Evolutionary conservation across 1,140 invertebrate genomes (phyloP).

Genomic region (Caerostris extrusa): DNA sequence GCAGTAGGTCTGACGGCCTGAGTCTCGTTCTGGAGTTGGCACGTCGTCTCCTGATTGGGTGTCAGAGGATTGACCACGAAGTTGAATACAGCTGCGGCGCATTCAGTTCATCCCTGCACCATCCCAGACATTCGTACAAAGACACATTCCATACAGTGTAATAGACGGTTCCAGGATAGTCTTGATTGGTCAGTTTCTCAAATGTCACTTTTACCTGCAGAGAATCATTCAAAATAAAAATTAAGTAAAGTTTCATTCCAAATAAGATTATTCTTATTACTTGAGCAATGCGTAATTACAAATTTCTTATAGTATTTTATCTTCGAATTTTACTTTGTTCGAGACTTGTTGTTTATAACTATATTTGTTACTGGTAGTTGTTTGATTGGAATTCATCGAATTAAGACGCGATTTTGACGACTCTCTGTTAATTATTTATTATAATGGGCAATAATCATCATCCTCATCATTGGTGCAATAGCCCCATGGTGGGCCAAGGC

Average conservation of each 20-base stretch:
- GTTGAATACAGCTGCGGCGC: slow-evolving; percentile 94
- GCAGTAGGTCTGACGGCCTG: slow-evolving; percentile 92
- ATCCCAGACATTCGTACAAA: slow-evolving; percentile 95
- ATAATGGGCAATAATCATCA: too few relatives aligned
- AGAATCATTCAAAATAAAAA: background rate
- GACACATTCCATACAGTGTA: slow-evolving; percentile 95
- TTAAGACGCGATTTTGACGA: too few relatives aligned
- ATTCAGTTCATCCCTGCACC: slow-evolving; percentile 95
- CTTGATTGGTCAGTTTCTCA: slow-evolving; percentile 95
- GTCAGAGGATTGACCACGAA: slow-evolving; percentile 95
- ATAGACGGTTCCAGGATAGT: slow-evolving; percentile 94
- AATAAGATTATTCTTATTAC: background rate
- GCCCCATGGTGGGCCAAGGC: too few relatives aligned
- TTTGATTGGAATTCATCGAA: too few relatives aligned
- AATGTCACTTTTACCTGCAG: slow-evolving; percentile 88
- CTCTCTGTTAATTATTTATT: too few relatives aligned
- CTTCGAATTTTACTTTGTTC: too few relatives aligned
- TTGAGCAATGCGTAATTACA: background rate
- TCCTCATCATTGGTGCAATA: too few relatives aligned
- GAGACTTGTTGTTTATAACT: too few relatives aligned
- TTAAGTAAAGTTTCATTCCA: background rate
- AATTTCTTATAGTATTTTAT: background rate
- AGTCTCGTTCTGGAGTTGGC: slow-evolving; percentile 95
- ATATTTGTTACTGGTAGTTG: too few relatives aligned
- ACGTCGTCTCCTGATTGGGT: slow-evolving; percentile 94